Conservation (phyloP, 2,888 invertebrate genomes). For the Drosophila borealis region DNA sequence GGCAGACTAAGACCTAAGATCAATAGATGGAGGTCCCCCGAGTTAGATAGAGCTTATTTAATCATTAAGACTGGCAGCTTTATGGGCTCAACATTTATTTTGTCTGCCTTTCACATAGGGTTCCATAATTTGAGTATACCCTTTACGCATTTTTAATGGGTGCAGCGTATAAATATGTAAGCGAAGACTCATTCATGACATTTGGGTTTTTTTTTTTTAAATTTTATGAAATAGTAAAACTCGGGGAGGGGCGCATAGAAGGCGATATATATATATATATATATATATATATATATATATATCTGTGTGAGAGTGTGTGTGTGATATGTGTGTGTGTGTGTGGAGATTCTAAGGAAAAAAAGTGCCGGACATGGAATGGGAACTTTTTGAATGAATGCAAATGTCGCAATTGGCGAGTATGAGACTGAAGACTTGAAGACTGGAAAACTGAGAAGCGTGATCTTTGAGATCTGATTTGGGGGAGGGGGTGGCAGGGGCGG, state of each 20-base stretch:
- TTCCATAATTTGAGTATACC: background rate
- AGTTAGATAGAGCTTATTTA: too few species aligned
- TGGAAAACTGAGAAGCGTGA: background rate
- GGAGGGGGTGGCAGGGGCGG: too few species aligned
- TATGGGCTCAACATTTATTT: too few species aligned
- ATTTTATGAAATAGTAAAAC: conserved; percentile 67
- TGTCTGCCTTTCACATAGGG: background rate
- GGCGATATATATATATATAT: background rate
- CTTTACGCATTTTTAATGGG: background rate
- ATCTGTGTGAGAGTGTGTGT: background rate
- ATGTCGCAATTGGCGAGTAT: conserved; percentile 54
- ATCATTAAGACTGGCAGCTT: too few species aligned
- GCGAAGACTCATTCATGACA: conserved; percentile 51
- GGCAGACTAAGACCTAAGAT: too few species aligned
- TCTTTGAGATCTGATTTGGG: background rate
- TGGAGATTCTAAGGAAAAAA: conserved; percentile 9
- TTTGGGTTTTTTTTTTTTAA: conserved; percentile 35
- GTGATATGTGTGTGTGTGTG: conserved; percentile 10
- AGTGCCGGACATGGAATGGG: conserved; percentile 21
- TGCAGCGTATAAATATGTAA: conserved; percentile 6
- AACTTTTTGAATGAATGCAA: conserved; percentile 53
- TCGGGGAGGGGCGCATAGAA: conserved; percentile 55
- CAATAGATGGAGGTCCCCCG: too few species aligned
- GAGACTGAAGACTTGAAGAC: background rate
- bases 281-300: background rate